A percentile compares a stretch with the other conserved stretches of the same genome.
phyloP scores from a whole-genome alignment of 2,113 vertebrate species.

The Phocoena sinus region DNA sequence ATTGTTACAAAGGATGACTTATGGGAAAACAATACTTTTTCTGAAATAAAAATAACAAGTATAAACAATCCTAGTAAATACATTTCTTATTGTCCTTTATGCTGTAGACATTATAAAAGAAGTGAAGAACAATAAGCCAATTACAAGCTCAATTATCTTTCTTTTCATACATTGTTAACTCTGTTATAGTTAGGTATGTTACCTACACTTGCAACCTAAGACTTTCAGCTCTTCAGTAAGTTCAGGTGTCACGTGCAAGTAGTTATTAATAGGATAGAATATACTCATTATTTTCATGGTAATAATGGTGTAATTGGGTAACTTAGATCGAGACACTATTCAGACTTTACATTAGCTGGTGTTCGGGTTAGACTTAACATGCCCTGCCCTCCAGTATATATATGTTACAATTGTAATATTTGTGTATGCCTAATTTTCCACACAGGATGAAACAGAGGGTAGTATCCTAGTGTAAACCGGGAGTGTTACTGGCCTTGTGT shows the following conservation, averaged over 20 bases:
- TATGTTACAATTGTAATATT: neutral
- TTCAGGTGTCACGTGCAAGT: neutral
- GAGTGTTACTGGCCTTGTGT: neutral
- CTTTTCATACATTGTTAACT: neutral
- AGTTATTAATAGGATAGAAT: neutral
- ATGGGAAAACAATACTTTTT: neutral
- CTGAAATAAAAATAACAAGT: conserved; percentile 1
- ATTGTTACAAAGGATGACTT: neutral
- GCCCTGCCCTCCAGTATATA: neutral
- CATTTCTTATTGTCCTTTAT: neutral
- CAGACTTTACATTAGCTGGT: neutral
- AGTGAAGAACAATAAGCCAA: neutral
- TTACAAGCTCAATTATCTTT: neutral
- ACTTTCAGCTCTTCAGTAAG: neutral
- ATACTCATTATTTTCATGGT: neutral
- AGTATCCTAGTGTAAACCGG: neutral
- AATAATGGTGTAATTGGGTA: neutral
- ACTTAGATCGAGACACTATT: neutral
- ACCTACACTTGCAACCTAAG: neutral
- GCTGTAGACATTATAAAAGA: neutral
- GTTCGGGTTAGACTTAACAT: neutral
- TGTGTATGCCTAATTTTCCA: neutral
- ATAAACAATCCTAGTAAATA: neutral
- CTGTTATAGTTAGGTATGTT: neutral
- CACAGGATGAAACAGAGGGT: neutral